These are phyloP conservation scores for Bellardia bayeri DNA, from an alignment of 2,888 invertebrate species.

Conservation along the genomic window DNA sequence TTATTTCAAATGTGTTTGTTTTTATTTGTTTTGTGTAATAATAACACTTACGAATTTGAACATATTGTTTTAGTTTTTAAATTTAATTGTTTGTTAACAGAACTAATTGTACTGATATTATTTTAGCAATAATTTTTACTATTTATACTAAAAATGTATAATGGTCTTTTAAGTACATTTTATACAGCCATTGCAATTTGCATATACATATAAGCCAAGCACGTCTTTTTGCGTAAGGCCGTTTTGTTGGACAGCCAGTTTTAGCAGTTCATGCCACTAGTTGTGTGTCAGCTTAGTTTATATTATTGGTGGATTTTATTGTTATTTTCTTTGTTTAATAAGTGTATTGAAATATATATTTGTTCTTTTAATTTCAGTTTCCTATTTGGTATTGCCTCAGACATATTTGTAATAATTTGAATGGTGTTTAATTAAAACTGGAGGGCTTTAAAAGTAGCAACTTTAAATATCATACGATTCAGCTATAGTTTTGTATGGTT, in stretches of 20 bases:
- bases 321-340: conserved; percentile 16
- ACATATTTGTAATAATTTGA: background rate
- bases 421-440: no score
- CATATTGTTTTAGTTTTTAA: conserved; percentile 50
- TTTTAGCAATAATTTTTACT: background rate
- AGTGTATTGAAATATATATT: background rate
- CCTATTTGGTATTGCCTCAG: background rate
- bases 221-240: conserved; percentile 41
- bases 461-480: no score
- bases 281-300: conserved; percentile 1
- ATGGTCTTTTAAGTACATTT: background rate
- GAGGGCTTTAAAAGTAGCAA: no score
- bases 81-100: conserved; percentile 11
- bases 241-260: background rate
- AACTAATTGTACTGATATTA: conserved; percentile 32
- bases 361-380: background rate
- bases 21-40: no score
- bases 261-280: background rate
- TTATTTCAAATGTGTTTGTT: no score
- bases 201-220: conserved; percentile 45
- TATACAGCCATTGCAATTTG: background rate
- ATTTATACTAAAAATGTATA: conserved; percentile 29
- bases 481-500: no score
- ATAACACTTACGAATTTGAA: conserved; percentile 57
- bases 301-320: background rate